Conservation (phyloP, 2,888 invertebrate genomes). For the Melanostoma mellinum region DNA sequence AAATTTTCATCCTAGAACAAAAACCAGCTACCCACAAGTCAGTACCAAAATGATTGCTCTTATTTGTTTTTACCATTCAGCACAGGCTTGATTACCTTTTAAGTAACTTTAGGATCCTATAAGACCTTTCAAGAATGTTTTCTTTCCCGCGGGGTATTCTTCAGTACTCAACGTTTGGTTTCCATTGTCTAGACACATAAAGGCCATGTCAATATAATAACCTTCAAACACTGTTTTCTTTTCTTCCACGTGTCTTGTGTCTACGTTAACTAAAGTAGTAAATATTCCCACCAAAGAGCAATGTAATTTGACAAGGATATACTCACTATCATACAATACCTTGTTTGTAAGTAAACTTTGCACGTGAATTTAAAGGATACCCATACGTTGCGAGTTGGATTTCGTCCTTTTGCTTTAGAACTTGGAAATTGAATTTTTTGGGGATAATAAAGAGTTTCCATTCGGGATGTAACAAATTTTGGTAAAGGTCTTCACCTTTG, state of each 20-base stretch:
- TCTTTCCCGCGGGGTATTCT: constrained; percentile 20
- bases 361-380: constrained; percentile 47
- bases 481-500: constrained; percentile 22
- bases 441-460: constrained; percentile 52
- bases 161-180: constrained; percentile 40
- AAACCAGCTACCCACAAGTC: too few relatives aligned
- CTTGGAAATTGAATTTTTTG: constrained; percentile 61
- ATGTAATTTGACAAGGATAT: constrained; percentile 42
- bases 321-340: background rate
- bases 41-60: too few relatives aligned
- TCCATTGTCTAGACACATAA: constrained; percentile 65
- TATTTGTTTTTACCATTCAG: too few relatives aligned
- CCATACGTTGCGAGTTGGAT: constrained; percentile 1
- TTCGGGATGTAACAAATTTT: constrained; percentile 36
- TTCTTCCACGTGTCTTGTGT: too few relatives aligned
- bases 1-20: too few relatives aligned
- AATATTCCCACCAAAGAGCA: constrained; percentile 32
- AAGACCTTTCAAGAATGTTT: too few relatives aligned
- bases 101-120: too few relatives aligned
- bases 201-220: constrained; percentile 58
- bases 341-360: background rate
- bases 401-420: background rate
- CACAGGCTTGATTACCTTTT: too few relatives aligned
- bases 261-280: constrained; percentile 32
- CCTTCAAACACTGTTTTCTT: constrained; percentile 11